Conservation (phyloP, 2,888 invertebrate genomes). For the Acleris cristana region DNA sequence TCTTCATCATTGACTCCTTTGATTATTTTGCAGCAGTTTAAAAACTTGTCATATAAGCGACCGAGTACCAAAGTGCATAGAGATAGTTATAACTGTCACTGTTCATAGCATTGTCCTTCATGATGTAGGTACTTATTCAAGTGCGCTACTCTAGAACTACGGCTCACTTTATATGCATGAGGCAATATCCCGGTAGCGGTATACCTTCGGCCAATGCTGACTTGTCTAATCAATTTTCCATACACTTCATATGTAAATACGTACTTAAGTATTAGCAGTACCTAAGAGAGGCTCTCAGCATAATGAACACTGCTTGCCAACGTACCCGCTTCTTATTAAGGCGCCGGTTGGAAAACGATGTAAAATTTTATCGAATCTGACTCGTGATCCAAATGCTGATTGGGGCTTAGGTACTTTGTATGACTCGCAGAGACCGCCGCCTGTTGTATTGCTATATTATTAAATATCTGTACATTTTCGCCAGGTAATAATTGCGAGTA, state of each 20-base stretch:
- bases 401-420: neutral
- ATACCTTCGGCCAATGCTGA: conserved; percentile 49
- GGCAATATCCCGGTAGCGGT: conserved; percentile 64
- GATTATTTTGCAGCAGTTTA: no score
- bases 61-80: no score
- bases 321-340: neutral
- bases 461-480: no score
- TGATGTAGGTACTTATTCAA: no score
- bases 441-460: no score
- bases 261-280: neutral
- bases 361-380: conserved; percentile 15
- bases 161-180: conserved; percentile 69
- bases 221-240: conserved; percentile 68
- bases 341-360: neutral
- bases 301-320: conserved; percentile 2
- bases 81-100: no score
- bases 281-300: conserved; percentile 6
- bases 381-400: conserved; percentile 14
- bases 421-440: no score
- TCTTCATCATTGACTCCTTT: no score
- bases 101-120: no score
- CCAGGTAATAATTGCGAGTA: neutral
- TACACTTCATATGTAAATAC: conserved; percentile 58
- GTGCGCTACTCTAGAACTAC: conserved; percentile 47
- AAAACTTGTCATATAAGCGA: no score